Percentiles rank a stretch among this genome's conserved stretches.
Evolutionary conservation across 2,113 vertebrate species (phyloP).

Genomic region (Collichthys lucidus): DNA sequence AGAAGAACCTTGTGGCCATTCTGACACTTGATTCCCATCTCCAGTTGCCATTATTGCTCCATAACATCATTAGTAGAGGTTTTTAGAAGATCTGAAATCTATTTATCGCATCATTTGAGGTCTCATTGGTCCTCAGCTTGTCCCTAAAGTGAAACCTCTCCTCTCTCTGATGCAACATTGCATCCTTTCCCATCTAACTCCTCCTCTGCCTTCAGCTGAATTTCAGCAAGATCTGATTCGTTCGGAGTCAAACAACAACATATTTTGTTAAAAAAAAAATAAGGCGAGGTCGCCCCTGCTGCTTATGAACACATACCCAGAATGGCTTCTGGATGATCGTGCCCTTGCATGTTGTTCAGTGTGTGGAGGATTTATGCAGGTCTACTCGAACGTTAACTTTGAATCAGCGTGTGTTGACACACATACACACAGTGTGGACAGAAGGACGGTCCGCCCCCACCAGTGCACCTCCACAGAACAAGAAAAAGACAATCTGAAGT

Average conservation of each 20-base stretch:
- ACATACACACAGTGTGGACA: constrained; percentile 30
- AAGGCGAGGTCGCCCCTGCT: constrained; percentile 9
- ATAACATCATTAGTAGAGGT: constrained; percentile 56
- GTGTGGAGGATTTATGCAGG: constrained; percentile 27
- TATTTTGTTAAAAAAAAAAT: constrained; percentile 22
- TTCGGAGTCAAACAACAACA: constrained; percentile 7
- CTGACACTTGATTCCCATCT: constrained; percentile 61
- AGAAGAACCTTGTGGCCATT: constrained; percentile 39
- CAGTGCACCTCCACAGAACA: constrained; percentile 49
- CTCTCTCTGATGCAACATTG: constrained; percentile 14
- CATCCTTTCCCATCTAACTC: constrained; percentile 39
- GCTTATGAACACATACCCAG: constrained; percentile 19
- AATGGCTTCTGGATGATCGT: constrained; percentile 20
- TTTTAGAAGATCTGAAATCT: constrained; percentile 71
- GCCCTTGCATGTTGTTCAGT: constrained; percentile 8
- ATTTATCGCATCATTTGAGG: constrained; percentile 67
- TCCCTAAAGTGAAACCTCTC: constrained; percentile 63
- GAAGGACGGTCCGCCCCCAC: constrained; percentile 58
- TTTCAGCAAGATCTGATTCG: background rate
- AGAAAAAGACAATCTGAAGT: constrained; percentile 42
- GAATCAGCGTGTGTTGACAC: constrained; percentile 34
- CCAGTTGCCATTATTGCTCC: constrained; percentile 48
- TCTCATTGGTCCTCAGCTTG: constrained; percentile 45
- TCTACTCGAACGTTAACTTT: constrained; percentile 33
- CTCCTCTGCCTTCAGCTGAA: constrained; percentile 25